Base-by-base conservation (phyloP, 2,797 vertebrate species). In the Micropoecilia bifurca region DNA sequence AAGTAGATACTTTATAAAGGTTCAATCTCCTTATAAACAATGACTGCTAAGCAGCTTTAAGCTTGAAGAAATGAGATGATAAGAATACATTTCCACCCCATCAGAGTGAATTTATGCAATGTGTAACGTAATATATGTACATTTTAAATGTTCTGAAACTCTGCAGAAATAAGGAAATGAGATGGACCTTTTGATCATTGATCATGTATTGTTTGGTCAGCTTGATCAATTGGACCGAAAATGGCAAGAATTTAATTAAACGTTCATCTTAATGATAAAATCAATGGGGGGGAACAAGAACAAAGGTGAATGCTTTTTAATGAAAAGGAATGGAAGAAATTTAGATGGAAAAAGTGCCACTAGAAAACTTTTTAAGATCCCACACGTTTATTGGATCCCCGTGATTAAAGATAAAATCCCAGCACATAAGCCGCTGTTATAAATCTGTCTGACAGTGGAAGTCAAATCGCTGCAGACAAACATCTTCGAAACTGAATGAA, bases 151-250 rank as follows among this genome's bases (percentile, higher is more conserved):
- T 63, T 9, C 3, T 61, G 59, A 9, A 25, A 72, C 57, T 68
- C n/a, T 30, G 22, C 3, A 74, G 1, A 0, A 71, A 71, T 47
- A n/a, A 69, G 33, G 6, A 71, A 53, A 74, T 76, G 20, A 81
- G 13, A 71, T 36, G 3, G 41, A 68, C 5, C 16, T 30, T 63
- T 39, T 39, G 20, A 2, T 30, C 9, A 59, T 78, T 43, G 53
- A 47, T 57, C 63, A 50, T 69, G 33, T 45, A 61, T 72, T 46
- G 22, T 69, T 59, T 74, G 41, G 61, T 68, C 2, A 0, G 63
- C 36, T 72, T 68, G 8, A 75, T 71, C 77, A 63, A 7, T n/a
- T 71, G 72, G 69, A 73, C 59, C 71, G 72, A 71, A 48, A 81
- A 66, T 43, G 43, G 22, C 18, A 3, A 61, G 36, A 46, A 69